These are phyloP conservation scores for Melopsittacus undulatus DNA, from an alignment of 2,797 vertebrate species.

Conservation along the genomic window DNA sequence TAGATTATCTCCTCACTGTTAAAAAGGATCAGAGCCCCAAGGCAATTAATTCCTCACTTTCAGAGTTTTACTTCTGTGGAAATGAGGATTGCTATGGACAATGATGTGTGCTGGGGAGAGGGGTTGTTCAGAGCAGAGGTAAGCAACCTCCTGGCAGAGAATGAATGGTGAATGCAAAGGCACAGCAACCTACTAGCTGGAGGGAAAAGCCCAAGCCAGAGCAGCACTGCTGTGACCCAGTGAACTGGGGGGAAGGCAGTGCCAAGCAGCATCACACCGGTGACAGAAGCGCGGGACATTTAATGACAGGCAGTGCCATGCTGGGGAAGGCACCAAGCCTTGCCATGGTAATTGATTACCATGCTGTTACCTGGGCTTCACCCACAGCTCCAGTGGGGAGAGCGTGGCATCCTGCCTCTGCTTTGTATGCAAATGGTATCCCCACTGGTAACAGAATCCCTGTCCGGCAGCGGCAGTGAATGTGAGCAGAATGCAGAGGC, in stretches of 20 bases:
- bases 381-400: background rate
- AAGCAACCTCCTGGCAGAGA: fast-evolving
- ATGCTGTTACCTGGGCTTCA: background rate
- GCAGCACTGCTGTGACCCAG: background rate
- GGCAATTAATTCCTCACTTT: conserved; percentile 34
- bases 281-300: background rate
- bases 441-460: background rate
- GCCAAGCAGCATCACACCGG: background rate
- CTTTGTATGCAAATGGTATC: background rate
- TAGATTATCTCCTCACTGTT: background rate
- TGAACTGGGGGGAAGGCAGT: fast-evolving
- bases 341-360: background rate
- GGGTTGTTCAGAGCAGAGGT: background rate
- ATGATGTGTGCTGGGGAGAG: background rate
- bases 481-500: background rate
- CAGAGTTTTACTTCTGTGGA: background rate
- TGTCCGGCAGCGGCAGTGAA: fast-evolving
- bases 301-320: background rate
- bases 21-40: conserved; percentile 1
- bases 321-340: background rate
- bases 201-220: background rate
- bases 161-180: background rate
- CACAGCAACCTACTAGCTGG: background rate
- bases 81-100: background rate
- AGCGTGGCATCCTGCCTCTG: background rate